Base-by-base conservation (phyloP, 2,888 invertebrate genomes). In the Emmelina monodactyla region DNA sequence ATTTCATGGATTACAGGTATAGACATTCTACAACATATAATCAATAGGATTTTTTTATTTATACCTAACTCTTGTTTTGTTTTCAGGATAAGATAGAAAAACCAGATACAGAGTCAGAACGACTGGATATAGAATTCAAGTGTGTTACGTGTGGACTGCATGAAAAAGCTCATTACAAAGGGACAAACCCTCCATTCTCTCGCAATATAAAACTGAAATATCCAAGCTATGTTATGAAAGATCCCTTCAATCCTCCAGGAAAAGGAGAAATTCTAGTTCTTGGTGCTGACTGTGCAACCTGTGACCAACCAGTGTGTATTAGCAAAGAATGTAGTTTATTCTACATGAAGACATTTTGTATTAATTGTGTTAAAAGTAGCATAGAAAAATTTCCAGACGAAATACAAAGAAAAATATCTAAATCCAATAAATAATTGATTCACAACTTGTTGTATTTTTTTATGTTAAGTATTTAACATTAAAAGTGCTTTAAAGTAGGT, bases 211-310 rank as follows among this genome's bases (percentile, higher is more conserved):
- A 71, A 22, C 84, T 92, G 36, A 71, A 82, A 45, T 91, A 92
- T 58, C 84, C 90, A 19, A 87, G 86, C 41, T 95, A 88, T 62
- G 66, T 93, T 0, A 88, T 91, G 84, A 89, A 88, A 53, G 94
- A 94, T 69, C 94, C 94, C 1, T 94, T 94, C 56, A 84, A 86
- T 50, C 83, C 88, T 1, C 86, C 87, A 4, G 86, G 85, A 36
- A 86, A 84, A 58, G 85, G 88, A n/a, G 89, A 92, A 63, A 87
- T 88, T 51, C 68, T 92, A 40, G 81, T 92, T 2, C 55, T 94
- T 12, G 95, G 94, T 2, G 82, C 87, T 9, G 86, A 91, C 55
- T 94, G 94, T 65, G 65, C 75, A 14, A 50, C 78, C 13, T 95
- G 95, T 69, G 62, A 75, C 2, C 83, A 82, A 51, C 49, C 82